Conservation (phyloP, 2,888 invertebrate genomes). For the Brachyopa scutellaris region DNA sequence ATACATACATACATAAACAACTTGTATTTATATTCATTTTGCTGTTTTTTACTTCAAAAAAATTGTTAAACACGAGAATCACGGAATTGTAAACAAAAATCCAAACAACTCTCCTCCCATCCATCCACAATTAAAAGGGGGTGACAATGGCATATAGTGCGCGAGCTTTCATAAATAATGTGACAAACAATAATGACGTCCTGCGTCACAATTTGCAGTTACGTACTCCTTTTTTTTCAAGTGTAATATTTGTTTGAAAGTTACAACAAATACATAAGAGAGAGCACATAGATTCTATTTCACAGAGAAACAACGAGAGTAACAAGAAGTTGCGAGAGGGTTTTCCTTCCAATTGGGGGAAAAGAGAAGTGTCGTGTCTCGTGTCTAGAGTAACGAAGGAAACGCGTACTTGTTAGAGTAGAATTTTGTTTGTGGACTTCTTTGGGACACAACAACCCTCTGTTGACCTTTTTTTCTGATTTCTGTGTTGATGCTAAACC, state of each 20-base stretch:
- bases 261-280: slow-evolving; percentile 18
- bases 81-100: slow-evolving; percentile 50
- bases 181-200: slow-evolving; percentile 9
- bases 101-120: slow-evolving; percentile 19
- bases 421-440: not conserved
- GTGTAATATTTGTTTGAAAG: slow-evolving; percentile 23
- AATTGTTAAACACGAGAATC: not conserved
- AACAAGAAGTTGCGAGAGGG: not conserved
- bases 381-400: not conserved
- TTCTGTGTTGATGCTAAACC: not conserved
- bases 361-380: slow-evolving; percentile 1
- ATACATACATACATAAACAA: no score
- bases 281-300: slow-evolving; percentile 14
- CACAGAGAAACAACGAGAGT: slow-evolving; percentile 1
- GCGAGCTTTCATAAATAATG: slow-evolving; percentile 42
- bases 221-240: not conserved
- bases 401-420: not conserved
- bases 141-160: not conserved
- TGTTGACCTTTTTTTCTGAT: slow-evolving; percentile 25
- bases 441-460: slow-evolving; percentile 27
- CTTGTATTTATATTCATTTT: not conserved
- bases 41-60: not conserved
- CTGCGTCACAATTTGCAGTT: slow-evolving; percentile 22
- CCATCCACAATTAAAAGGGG: not conserved
- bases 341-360: not conserved